Percentiles rank a stretch among this genome's conserved stretches.
Conservation (phyloP, 2,888 invertebrate genomes). For the Eristalis intricaria region DNA sequence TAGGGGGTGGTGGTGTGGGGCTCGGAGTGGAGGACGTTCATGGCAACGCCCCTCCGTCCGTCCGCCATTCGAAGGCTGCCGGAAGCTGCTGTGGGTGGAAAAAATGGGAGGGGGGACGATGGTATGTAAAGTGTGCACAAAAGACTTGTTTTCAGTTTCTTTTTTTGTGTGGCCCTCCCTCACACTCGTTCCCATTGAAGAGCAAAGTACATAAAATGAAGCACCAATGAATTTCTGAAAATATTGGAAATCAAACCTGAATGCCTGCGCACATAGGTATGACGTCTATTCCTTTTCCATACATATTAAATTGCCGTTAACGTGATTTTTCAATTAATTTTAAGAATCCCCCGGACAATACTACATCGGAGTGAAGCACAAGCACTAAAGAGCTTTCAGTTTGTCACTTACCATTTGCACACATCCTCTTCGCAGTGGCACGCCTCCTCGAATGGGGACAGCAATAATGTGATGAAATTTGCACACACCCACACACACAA, state of each 20-base stretch:
- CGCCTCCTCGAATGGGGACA: slow-evolving; percentile 15
- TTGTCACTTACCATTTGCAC: slow-evolving; percentile 47
- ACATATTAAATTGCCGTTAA: slow-evolving; percentile 56
- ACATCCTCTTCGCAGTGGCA: background rate
- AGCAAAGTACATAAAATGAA: slow-evolving; percentile 16
- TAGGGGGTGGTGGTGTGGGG: too few species aligned
- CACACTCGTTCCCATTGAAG: background rate
- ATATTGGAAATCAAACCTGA: slow-evolving; percentile 14
- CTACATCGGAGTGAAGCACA: slow-evolving; percentile 33
- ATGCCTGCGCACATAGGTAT: background rate
- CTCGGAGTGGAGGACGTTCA: background rate
- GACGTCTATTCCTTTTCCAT: background rate
- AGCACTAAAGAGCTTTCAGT: slow-evolving; percentile 56
- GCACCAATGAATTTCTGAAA: slow-evolving; percentile 16
- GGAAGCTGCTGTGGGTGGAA: background rate
- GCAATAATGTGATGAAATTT: slow-evolving; percentile 42
- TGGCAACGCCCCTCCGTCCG: background rate
- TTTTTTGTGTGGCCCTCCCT: background rate
- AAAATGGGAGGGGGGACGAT: background rate
- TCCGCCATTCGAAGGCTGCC: too few species aligned
- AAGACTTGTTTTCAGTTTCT: slow-evolving; percentile 8
- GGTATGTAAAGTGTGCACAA: slow-evolving; percentile 31
- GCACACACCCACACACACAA: slow-evolving; percentile 3
- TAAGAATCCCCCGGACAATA: slow-evolving; percentile 54
- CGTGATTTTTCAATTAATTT: slow-evolving; percentile 69